Evolutionary conservation across 2,888 invertebrate genomes (phyloP), one percentile per base, ranked within the genome.

Genomic region (Portevinia maculata): DNA sequence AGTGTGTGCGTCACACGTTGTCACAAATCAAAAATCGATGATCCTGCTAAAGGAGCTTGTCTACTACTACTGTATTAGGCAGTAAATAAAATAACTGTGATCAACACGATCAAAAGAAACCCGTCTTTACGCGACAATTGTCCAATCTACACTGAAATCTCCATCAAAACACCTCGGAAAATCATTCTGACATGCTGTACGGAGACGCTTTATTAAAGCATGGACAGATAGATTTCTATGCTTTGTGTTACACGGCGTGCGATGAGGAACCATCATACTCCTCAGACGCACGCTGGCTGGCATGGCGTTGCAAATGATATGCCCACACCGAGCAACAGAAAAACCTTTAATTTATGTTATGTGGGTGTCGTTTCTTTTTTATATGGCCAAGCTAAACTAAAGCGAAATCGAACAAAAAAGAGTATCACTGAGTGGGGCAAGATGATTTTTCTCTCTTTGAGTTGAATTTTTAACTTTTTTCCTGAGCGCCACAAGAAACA

Each of bases 141-240:
- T 76, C 67, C 65, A 73, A 83, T 83, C 78, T 67, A 73, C 67
- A 83, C 83, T 83, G 71, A 83, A 78, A 83, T 83, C 83, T 78
- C 78, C 67, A 83, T 83, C 71, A 83, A 83, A 78, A 78, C 71
- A 71, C 71, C 60, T 73, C 67, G 60, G 78, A 78, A 71, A 83
- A 73, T 83, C 60, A 67, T 71, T 83, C 60, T 78, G 44, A 59
- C 44, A 55, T 50, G 50, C 50, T 64, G 55, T 46, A 62, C 70
- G 32, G 48, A 71, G 71, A 55, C 60, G 60, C 65, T 76, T 76
- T 53, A 65, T 65, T 41, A 62, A 60, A 76, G 53, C 55, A 64
- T 74, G 59, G 81, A 76, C 71, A 65, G 78, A 83, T 78, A 55
- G 67, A 76, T 67, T 67, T 76, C 76, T 76, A 76, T 67, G 73